Conservation (phyloP, 2,797 vertebrate species). For the Aldrovandia affinis region DNA sequence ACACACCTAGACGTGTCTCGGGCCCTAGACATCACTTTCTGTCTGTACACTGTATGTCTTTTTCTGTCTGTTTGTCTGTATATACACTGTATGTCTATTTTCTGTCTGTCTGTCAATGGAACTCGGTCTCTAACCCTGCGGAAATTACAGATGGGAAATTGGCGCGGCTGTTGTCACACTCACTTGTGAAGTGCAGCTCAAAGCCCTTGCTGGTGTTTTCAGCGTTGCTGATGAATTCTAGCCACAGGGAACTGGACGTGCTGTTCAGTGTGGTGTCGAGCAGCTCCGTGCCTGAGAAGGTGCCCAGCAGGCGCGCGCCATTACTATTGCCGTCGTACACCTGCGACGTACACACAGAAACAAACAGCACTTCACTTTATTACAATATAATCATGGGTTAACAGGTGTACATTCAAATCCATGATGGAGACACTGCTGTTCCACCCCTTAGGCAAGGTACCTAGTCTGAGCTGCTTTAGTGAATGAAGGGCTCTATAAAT, state of each 20-base stretch:
- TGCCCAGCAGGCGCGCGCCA: conserved; percentile 85
- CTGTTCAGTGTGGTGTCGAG: conserved; percentile 88
- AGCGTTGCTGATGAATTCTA: conserved; percentile 89
- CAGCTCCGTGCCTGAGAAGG: conserved; percentile 85
- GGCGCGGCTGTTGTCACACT: conserved; percentile 58
- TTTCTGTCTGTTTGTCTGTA: too few relatives aligned
- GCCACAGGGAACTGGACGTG: conserved; percentile 96
- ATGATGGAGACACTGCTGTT: background rate
- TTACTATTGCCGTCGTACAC: conserved; percentile 94
- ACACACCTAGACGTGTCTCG: too few relatives aligned
- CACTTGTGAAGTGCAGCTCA: conserved; percentile 93
- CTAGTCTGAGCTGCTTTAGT: background rate
- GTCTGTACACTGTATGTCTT: too few relatives aligned
- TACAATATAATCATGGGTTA: background rate
- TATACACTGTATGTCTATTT: too few relatives aligned
- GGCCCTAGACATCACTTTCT: too few relatives aligned
- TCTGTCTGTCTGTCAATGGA: too few relatives aligned
- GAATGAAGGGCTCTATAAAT: too few relatives aligned
- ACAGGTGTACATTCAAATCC: background rate
- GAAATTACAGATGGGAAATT: background rate
- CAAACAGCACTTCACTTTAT: background rate
- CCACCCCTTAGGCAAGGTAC: background rate
- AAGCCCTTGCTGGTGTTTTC: conserved; percentile 95
- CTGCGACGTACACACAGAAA: conserved; percentile 59
- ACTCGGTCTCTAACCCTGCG: background rate